phyloP scores from a whole-genome alignment of 2,113 vertebrate genomes.

The Apodemus sylvaticus region DNA sequence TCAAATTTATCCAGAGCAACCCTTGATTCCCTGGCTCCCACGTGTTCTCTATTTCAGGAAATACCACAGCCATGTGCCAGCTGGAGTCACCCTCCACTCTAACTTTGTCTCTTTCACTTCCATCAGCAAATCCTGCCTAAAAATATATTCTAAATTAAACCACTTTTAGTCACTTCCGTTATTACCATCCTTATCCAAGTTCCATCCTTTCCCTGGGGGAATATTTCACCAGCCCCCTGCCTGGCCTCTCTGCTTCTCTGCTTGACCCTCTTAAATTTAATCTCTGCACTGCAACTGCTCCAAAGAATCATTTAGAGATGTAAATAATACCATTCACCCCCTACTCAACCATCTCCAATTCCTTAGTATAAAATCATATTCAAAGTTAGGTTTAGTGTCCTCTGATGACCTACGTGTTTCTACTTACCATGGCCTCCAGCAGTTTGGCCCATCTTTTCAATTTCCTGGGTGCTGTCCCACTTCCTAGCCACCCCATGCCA shows the following conservation, averaged over 20 bases:
- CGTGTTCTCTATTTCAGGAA: conserved; percentile 55
- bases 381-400: not conserved
- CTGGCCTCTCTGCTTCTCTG: not conserved
- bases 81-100: conserved; percentile 33
- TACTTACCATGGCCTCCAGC: not conserved
- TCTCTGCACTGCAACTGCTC: not conserved
- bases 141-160: conserved; percentile 58
- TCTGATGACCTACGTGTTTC: not conserved
- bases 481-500: not conserved
- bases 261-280: not conserved
- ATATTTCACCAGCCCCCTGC: not conserved
- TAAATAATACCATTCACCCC: not conserved
- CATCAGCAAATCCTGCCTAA: conserved; percentile 50
- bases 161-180: conserved; percentile 52
- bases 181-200: not conserved
- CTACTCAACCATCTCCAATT: not conserved
- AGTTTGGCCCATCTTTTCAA: not conserved
- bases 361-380: conserved; percentile 8
- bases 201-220: not conserved
- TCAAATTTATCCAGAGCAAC: conserved; percentile 48
- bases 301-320: not conserved
- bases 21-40: conserved; percentile 11
- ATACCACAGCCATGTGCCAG: conserved; percentile 45
- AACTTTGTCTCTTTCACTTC: conserved; percentile 39
- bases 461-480: not conserved